These are phyloP conservation scores for Dasypogon diadema DNA, from an alignment of 2,888 invertebrate genomes.

Conservation along the genomic window DNA sequence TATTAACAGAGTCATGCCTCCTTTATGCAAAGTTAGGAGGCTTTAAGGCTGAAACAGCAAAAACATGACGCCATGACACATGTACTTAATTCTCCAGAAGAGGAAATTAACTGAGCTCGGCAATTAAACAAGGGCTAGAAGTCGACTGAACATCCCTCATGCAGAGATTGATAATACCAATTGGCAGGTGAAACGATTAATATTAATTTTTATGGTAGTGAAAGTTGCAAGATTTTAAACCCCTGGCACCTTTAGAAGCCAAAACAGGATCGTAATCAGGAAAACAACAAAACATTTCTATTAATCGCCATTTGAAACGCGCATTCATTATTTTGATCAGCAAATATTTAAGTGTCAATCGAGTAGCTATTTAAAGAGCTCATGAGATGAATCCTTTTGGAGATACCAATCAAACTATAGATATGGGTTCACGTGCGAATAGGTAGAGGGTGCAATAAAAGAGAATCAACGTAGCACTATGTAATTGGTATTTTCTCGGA, in stretches of 20 bases:
- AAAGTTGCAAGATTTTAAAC: not conserved
- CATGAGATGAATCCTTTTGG: not conserved
- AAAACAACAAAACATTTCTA: too few relatives aligned
- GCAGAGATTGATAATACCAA: constrained; percentile 54
- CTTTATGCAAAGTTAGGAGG: not conserved
- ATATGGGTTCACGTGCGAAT: not conserved
- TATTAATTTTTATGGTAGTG: constrained; percentile 40
- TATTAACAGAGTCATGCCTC: not conserved
- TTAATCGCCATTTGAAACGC: too few relatives aligned
- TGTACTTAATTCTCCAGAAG: not conserved
- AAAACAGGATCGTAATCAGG: too few relatives aligned
- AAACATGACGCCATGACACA: constrained; percentile 24
- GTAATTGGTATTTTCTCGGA: constrained; percentile 57
- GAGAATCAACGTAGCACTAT: constrained; percentile 55
- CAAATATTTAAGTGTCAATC: too few relatives aligned
- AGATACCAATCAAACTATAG: not conserved
- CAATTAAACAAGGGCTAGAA: constrained; percentile 56
- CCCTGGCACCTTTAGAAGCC: too few relatives aligned
- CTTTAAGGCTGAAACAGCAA: constrained; percentile 26
- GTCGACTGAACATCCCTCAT: constrained; percentile 49
- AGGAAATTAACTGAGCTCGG: constrained; percentile 54
- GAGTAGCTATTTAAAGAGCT: too few relatives aligned
- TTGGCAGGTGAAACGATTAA: constrained; percentile 55
- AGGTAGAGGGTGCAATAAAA: constrained; percentile 53
- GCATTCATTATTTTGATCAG: too few relatives aligned